A percentile compares a stretch with the other conserved stretches of the same genome.
phyloP scores from a whole-genome alignment of 2,113 vertebrate genomes.

The Falcunculus frontatus region DNA sequence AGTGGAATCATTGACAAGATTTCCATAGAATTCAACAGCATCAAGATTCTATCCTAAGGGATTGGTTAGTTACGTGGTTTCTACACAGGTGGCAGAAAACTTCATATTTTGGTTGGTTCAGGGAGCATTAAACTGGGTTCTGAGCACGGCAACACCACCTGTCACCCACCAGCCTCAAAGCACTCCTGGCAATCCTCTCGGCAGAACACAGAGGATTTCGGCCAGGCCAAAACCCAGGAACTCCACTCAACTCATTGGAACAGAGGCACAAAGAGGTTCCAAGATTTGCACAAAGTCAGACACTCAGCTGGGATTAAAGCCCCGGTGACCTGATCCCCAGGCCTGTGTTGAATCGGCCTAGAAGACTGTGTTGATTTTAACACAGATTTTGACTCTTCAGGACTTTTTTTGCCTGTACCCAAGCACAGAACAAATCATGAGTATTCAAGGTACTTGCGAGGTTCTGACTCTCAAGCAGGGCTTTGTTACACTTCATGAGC shows the following conservation, averaged over 20 bases:
- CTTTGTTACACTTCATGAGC: not conserved
- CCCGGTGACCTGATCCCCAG: not conserved
- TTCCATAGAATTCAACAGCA: not conserved
- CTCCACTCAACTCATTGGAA: rapidly evolving
- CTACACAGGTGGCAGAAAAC: not conserved
- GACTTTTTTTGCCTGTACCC: not conserved
- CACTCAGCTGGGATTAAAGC: not conserved
- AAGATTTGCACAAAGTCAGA: not conserved
- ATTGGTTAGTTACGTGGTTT: not conserved
- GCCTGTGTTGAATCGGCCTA: not conserved
- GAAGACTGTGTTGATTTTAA: not conserved
- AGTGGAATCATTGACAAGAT: not conserved
- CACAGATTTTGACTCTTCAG: not conserved
- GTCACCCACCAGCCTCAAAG: not conserved
- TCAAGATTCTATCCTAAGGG: not conserved
- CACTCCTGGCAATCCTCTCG: not conserved
- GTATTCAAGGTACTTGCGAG: not conserved
- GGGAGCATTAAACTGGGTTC: not conserved
- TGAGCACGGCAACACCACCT: not conserved
- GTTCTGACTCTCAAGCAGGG: not conserved
- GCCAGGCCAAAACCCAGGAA: not conserved
- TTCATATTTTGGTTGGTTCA: not conserved
- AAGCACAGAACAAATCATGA: not conserved
- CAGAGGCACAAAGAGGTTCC: not conserved
- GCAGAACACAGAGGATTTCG: rapidly evolving